Evolutionary conservation across 2,797 vertebrate species (phyloP).

Genomic region (Simalia tracyae): DNA sequence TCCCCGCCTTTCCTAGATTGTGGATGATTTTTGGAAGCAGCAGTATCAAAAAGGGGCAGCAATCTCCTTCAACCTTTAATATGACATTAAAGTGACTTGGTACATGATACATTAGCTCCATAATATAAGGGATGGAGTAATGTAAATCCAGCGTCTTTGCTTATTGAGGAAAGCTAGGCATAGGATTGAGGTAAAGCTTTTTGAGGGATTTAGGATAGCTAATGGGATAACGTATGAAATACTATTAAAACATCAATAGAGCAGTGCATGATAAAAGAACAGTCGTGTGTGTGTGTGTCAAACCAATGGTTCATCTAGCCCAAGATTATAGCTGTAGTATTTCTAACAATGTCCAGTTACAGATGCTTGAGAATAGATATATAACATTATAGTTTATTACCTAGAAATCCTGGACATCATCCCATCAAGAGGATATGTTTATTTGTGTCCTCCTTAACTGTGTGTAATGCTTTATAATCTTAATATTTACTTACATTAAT

Average conservation of each 20-base stretch:
- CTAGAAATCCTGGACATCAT: not conserved
- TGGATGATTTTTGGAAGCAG: constrained; percentile 32
- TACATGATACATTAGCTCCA: constrained; percentile 4
- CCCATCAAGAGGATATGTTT: not conserved
- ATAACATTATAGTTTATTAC: constrained; percentile 16
- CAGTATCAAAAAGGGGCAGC: constrained; percentile 31
- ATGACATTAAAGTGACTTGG: not conserved
- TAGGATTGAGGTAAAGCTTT: constrained; percentile 11
- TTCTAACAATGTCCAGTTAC: constrained; percentile 30
- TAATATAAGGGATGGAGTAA: constrained; percentile 5
- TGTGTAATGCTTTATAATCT: not conserved
- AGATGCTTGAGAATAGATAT: constrained; percentile 16
- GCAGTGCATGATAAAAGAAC: constrained; percentile 7
- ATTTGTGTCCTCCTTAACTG: not conserved
- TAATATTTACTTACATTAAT: not conserved
- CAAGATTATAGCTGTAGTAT: constrained; percentile 20
- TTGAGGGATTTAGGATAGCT: constrained; percentile 24
- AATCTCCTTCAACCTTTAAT: constrained; percentile 32
- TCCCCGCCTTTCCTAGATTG: constrained; percentile 19
- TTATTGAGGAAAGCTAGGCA: not conserved
- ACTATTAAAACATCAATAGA: constrained; percentile 44
- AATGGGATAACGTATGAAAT: constrained; percentile 41
- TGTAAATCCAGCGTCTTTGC: not conserved
- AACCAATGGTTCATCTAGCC: constrained; percentile 24
- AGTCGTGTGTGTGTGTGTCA: constrained; percentile 12